Base-by-base conservation (phyloP, 1,140 invertebrate species). In the Carposina sasakii region DNA sequence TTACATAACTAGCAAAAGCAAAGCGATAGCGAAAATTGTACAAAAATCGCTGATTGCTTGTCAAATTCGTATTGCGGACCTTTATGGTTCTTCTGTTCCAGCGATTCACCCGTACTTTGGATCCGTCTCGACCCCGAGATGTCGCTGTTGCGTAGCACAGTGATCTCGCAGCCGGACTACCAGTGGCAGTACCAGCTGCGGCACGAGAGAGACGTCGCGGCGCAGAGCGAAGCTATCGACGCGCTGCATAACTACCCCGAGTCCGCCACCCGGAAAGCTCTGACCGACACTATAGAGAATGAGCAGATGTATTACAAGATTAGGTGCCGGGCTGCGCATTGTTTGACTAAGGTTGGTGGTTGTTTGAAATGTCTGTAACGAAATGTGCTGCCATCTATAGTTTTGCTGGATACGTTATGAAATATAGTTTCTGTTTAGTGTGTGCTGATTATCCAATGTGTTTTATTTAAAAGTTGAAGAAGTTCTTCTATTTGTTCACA, bases 21-120 rank as follows among this genome's bases (percentile, higher is more conserved):
- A n/a, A n/a, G n/a, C n/a, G n/a, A n/a, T n/a, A n/a, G n/a, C n/a
- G n/a, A n/a, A n/a, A n/a, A n/a, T n/a, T n/a, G n/a, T n/a, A n/a
- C n/a, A n/a, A n/a, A n/a, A n/a, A n/a, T n/a, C n/a, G n/a, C n/a
- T n/a, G n/a, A n/a, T n/a, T n/a, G n/a, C n/a, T n/a, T n/a, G n/a
- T n/a, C n/a, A n/a, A n/a, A n/a, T n/a, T n/a, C n/a, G n/a, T n/a
- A n/a, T n/a, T n/a, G n/a, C n/a, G n/a, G n/a, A n/a, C n/a, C n/a
- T n/a, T n/a, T n/a, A n/a, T n/a, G n/a, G 24, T 28, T 28, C 12
- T 28, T 6, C 12, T 6, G 57, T 71, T 82, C 8, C 65, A 95
- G 93, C 75, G 98, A 99, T 82, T 99, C 97, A 0, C 98, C 98
- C 4, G 96, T 99, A n/a, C 85, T 99, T 22, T 99, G 98, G 98